Evolutionary conservation across 2,797 vertebrate species (phyloP), one percentile per base, ranked within the genome.

Genomic region (Adelosebastes latens): DNA sequence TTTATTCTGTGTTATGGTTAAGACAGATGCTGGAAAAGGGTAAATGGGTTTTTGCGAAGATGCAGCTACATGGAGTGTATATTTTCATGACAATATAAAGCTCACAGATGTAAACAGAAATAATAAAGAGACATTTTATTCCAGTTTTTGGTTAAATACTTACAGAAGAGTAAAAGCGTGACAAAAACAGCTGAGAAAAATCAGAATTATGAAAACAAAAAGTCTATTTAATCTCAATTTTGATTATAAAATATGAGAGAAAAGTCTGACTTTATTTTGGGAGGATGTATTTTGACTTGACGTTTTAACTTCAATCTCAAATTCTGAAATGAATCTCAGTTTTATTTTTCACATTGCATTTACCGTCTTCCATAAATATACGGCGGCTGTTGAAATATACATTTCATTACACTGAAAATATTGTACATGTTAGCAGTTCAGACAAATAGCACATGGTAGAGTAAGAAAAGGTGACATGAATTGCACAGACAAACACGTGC

Each of bases 101-200:
- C 2, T 63, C 31, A 25, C 39, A 63, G 6, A 55, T 29, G 49
- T 31, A 14, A 65, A 87, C n/a, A 24, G 12, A 60, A 58, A 65
- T 56, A 77, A 72, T 29, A 60, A 80, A 75, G 42, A 81, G n/a
- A 67, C 4, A 58, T 73, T 90, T 89, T 87, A 90, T 91, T 90
- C 39, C 77, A 88, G 64, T 72, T 86, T 75, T 67, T 75, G 49
- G 31, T 88, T 61, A 76, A 80, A 83, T 39, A 62, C 24, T 32
- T 60, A 31, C 4, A 78, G 56, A 32, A 16, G 39, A 83, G 39
- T 62, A 72, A 55, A 29, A 56, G 58, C 2, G 11, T 13, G 25
- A 46, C 11, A 36, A 20, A 61, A 72, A 31, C 18, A 42, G 20
- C 10, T 2, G 18, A 65, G 53, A 76, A 27, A 27, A 36, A 25